Evolutionary conservation across 2,888 invertebrate genomes (phyloP), one percentile per base, ranked within the genome.

Genomic region (Allophyes oxyacanthae): DNA sequence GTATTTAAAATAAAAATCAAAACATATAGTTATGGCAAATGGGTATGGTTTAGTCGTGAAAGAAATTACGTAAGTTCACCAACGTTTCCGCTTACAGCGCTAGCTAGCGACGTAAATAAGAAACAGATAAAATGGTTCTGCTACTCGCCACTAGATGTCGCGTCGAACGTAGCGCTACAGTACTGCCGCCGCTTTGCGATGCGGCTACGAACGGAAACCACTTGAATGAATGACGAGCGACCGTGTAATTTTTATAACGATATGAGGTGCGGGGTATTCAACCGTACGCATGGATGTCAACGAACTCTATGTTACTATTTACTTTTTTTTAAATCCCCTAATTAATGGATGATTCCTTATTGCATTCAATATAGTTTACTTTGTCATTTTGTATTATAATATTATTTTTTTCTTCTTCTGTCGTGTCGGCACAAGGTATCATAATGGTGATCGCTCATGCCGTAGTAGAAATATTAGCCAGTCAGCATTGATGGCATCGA

Each of bases 101-200:
- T 15, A 48, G 11, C 67, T 67, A 54, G 82, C 67, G 88, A 63
- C 54, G 34, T 25, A 44, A 64, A 67, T 73, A 59, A 51, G 72
- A 82, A 89, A 79, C 77, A 43, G 44, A 28, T 13, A 51, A 40
- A 51, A 37, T 75, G 76, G 87, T 92, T 88, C 82, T 49, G 81
- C 94, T 90, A 91, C 89, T 91, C 89, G 81, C 75, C 86, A 72
- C 83, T 77, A 89, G 92, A 79, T 92, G 91, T 88, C 92, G 90
- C 78, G 57, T 54, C 43, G 48, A n/a, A 37, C 48, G 34, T 57
- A 52, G 41, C 45, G 69, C 79, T 68, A 63, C 62, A 61, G 85
- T 86, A 87, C 86, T 86, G 89, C 88, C 72, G 50, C 63, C 42
- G 50, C 69, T 56, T 49, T 57, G 43, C 14, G 48, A 40, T 61